Evolutionary conservation across 2,113 vertebrate genomes (phyloP).

Genomic region (Tragelaphus scriptus): DNA sequence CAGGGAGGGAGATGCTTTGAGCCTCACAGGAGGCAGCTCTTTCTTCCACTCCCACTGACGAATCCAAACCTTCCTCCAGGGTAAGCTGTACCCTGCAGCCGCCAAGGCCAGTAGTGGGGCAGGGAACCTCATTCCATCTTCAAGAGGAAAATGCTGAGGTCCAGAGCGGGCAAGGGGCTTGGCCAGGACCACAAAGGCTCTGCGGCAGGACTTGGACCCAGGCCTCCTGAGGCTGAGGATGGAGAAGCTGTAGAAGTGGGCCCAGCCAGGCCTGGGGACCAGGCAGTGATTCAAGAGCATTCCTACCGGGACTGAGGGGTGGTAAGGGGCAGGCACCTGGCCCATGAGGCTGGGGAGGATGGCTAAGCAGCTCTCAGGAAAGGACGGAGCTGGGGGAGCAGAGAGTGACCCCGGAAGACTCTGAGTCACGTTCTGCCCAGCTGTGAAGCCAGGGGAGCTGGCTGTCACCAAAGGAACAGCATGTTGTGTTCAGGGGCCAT

Average conservation of each 20-base stretch:
- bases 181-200: not conserved
- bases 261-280: not conserved
- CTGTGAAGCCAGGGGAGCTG: fast-evolving
- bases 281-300: not conserved
- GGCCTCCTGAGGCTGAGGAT: not conserved
- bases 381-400: fast-evolving
- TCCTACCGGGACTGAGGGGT: fast-evolving
- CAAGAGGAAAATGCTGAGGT: not conserved
- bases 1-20: not conserved
- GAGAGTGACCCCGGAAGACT: not conserved
- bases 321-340: not conserved
- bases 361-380: not conserved
- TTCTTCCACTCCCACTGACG: not conserved
- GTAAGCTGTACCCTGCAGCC: fast-evolving
- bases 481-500: fast-evolving
- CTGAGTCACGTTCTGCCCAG: fast-evolving
- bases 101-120: not conserved
- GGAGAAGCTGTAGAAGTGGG: not conserved
- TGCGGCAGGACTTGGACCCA: not conserved
- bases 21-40: not conserved
- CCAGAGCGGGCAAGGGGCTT: not conserved
- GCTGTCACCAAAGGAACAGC: not conserved
- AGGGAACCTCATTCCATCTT: not conserved
- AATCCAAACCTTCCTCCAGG: not conserved
- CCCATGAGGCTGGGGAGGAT: not conserved